Conservation (phyloP, 2,797 vertebrate species). For the Chiroxiphia lanceolata region DNA sequence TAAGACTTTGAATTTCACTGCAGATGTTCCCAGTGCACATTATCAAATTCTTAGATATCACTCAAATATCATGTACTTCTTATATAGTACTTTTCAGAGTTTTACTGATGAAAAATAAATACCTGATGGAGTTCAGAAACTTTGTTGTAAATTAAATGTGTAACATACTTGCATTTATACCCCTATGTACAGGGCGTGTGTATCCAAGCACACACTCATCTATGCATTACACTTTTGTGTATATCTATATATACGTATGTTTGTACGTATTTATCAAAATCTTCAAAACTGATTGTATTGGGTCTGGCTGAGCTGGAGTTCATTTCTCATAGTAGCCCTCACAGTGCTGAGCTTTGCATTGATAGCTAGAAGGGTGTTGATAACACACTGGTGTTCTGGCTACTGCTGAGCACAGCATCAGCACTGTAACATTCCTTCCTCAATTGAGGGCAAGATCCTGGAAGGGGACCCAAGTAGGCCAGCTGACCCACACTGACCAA, state of each 20-base stretch:
- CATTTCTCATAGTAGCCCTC: too few species aligned
- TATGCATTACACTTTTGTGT: not conserved
- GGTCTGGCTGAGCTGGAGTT: too few species aligned
- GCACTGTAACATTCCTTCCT: too few species aligned
- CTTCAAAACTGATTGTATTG: not conserved
- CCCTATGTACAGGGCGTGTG: rapidly evolving
- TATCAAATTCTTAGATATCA: not conserved
- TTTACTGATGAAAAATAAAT: not conserved
- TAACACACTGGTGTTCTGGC: too few species aligned
- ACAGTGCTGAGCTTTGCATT: too few species aligned
- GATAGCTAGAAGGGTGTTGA: too few species aligned
- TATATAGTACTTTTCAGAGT: not conserved
- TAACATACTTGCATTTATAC: not conserved
- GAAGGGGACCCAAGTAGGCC: too few species aligned
- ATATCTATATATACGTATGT: not conserved
- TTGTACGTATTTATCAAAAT: not conserved
- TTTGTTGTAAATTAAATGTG: not conserved
- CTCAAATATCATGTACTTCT: not conserved
- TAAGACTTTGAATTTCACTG: slow-evolving; percentile 65
- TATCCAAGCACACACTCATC: not conserved
- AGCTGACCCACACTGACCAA: too few species aligned
- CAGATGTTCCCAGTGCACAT: not conserved
- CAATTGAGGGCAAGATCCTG: too few species aligned
- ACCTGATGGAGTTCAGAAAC: not conserved
- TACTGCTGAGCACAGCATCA: too few species aligned